phyloP scores from a whole-genome alignment of 2,888 invertebrate genomes.

The Apodemia mormo region DNA sequence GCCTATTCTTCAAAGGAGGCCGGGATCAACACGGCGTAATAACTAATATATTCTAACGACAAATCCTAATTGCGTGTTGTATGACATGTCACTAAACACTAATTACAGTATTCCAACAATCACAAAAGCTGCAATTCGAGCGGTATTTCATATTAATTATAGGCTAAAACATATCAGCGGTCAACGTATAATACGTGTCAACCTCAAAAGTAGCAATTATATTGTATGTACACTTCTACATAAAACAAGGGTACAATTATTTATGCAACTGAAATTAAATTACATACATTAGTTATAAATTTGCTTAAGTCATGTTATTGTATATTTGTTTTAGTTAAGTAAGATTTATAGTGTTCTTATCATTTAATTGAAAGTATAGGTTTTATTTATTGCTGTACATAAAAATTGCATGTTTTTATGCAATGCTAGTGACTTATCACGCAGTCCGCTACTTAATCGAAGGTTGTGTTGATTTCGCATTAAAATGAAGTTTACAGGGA shows the following conservation, averaged over 20 bases:
- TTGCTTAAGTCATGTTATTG: not conserved
- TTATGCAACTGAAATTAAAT: constrained; percentile 3
- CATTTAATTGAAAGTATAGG: not conserved
- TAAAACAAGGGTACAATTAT: constrained; percentile 31
- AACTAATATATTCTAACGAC: not conserved
- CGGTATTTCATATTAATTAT: constrained; percentile 11
- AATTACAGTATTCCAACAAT: constrained; percentile 26
- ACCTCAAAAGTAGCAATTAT: constrained; percentile 37
- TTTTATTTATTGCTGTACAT: not conserved
- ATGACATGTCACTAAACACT: constrained; percentile 16
- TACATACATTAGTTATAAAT: not conserved
- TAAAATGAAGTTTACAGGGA: too few species aligned
- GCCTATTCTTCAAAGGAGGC: too few species aligned
- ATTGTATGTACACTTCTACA: not conserved
- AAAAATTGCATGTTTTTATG: not conserved
- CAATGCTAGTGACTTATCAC: not conserved
- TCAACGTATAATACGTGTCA: constrained; percentile 38
- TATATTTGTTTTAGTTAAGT: not conserved
- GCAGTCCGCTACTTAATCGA: not conserved
- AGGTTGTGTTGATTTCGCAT: too few species aligned
- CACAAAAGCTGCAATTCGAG: constrained; percentile 20
- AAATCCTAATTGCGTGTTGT: constrained; percentile 16
- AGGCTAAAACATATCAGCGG: constrained; percentile 29
- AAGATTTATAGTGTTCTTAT: not conserved
- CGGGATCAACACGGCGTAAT: too few species aligned